phyloP scores from a whole-genome alignment of 2,113 vertebrate species.

The Fulmarus glacialis region DNA sequence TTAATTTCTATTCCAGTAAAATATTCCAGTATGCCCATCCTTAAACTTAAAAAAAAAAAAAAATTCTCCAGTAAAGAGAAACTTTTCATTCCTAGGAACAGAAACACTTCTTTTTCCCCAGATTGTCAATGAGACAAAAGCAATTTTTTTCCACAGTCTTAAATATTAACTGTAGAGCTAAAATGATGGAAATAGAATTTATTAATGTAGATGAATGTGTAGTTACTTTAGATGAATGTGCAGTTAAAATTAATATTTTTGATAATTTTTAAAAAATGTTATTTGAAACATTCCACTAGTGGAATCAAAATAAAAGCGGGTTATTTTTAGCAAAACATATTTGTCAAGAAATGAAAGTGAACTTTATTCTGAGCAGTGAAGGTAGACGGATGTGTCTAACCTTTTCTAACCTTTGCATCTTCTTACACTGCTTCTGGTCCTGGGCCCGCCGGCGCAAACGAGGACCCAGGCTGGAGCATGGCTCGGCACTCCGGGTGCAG shows the following conservation, averaged over 20 bases:
- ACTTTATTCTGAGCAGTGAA: not conserved
- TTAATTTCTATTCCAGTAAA: not conserved
- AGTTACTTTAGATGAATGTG: not conserved
- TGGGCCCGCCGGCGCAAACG: accelerated
- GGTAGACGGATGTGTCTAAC: not conserved
- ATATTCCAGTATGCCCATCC: not conserved
- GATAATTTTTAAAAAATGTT: not conserved
- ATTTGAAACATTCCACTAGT: not conserved
- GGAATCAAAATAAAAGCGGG: not conserved
- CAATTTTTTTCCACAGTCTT: not conserved
- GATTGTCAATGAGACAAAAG: not conserved
- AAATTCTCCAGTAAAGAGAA: not conserved
- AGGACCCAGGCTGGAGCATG: accelerated
- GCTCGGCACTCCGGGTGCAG: accelerated
- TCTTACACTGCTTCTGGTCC: not conserved
- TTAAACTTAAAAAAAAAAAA: not conserved
- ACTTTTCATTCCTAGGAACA: not conserved
- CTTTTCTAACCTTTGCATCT: not conserved
- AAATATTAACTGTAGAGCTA: not conserved
- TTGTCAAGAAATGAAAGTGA: not conserved
- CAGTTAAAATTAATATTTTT: not conserved
- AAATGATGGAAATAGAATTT: not conserved
- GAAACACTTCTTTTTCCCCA: not conserved
- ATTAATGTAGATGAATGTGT: not conserved
- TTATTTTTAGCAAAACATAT: not conserved